Evolutionary conservation across 2,888 invertebrate genomes (phyloP).

Genomic region (Thera britannica): DNA sequence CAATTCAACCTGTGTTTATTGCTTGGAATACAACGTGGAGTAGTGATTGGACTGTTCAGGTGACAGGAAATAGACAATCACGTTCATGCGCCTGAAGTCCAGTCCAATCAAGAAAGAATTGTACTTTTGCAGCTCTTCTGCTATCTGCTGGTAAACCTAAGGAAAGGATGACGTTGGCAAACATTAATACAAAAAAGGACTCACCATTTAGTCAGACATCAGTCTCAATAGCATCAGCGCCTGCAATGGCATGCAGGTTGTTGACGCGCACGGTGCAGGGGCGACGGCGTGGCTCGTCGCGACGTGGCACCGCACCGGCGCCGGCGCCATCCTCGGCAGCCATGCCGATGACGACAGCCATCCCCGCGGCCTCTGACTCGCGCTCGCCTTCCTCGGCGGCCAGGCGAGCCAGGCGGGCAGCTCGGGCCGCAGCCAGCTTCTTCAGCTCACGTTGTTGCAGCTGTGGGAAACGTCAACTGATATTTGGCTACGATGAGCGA

Average conservation of each 20-base stretch:
- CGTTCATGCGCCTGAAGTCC: too few relatives aligned
- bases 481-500: background rate
- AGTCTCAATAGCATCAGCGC: slow-evolving; percentile 93
- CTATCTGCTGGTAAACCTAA: too few relatives aligned
- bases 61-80: background rate
- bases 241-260: slow-evolving; percentile 86
- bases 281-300: slow-evolving; percentile 62
- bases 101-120: too few relatives aligned
- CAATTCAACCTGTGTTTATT: background rate
- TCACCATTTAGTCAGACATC: slow-evolving; percentile 98
- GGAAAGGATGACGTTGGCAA: background rate
- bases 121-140: too few relatives aligned
- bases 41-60: background rate
- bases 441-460: slow-evolving; percentile 68
- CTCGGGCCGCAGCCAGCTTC: slow-evolving; percentile 58
- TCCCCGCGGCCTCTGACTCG: slow-evolving; percentile 35
- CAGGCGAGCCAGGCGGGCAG: slow-evolving; percentile 47
- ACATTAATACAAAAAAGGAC: slow-evolving; percentile 41
- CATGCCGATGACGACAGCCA: background rate
- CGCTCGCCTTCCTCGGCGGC: slow-evolving; percentile 32
- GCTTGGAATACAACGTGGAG: background rate
- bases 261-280: slow-evolving; percentile 78
- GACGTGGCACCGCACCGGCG: slow-evolving; percentile 43
- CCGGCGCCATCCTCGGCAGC: slow-evolving; percentile 8
- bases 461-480: slow-evolving; percentile 42